phyloP scores from a whole-genome alignment of 2,113 vertebrate species.

The Uria lomvia region DNA sequence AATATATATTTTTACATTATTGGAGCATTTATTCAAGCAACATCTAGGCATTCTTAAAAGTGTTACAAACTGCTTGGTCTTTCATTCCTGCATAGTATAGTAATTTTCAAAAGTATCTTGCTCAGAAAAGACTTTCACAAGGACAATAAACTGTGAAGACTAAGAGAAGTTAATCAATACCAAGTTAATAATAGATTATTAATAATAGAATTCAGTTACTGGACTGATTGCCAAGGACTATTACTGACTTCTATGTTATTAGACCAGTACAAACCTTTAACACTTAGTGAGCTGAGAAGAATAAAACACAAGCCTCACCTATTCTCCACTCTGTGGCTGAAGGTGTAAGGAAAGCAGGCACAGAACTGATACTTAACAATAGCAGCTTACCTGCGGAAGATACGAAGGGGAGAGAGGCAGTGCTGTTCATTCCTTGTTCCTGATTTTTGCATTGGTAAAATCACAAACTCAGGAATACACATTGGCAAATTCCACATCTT shows the following conservation, averaged over 20 bases:
- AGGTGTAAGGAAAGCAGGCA: neutral
- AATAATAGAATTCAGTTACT: neutral
- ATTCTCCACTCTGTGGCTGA: neutral
- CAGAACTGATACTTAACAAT: neutral
- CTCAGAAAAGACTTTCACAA: neutral
- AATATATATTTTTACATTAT: neutral
- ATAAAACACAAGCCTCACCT: neutral
- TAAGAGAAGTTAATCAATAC: neutral
- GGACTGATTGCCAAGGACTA: neutral
- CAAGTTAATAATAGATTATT: neutral
- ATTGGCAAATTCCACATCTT: neutral
- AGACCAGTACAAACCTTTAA: neutral
- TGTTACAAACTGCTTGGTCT: neutral
- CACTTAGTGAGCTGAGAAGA: neutral
- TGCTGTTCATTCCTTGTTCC: neutral
- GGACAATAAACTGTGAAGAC: neutral
- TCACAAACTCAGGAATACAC: neutral
- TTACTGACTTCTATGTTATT: neutral
- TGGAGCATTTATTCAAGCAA: neutral
- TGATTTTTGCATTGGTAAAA: neutral
- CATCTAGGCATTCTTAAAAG: neutral
- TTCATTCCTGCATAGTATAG: neutral
- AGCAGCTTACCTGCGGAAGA: neutral
- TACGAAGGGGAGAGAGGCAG: rapidly evolving
- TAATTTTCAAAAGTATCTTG: neutral